Evolutionary conservation across 2,113 vertebrate species (phyloP).

Genomic region (Nycticorax nycticorax): DNA sequence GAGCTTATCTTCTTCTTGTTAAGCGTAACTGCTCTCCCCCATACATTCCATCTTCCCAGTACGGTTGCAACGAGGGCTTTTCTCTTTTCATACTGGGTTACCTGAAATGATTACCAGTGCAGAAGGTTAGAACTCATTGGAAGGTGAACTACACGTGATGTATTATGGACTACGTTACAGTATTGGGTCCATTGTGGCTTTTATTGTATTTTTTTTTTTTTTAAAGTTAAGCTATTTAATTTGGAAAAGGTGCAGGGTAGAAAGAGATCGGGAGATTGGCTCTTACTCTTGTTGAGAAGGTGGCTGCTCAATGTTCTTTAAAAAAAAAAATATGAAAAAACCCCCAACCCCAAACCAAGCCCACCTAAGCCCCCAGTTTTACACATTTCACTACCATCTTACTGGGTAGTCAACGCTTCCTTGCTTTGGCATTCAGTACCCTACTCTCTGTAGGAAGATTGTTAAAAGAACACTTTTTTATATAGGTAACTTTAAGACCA

Average conservation of each 20-base stretch:
- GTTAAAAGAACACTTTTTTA: constrained; percentile 89
- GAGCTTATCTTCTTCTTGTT: constrained; percentile 68
- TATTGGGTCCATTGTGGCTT: constrained; percentile 59
- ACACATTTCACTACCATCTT: constrained; percentile 84
- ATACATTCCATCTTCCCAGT: constrained; percentile 80
- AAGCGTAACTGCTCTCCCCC: constrained; percentile 56
- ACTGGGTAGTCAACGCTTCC: constrained; percentile 82
- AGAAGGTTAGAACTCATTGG: background rate
- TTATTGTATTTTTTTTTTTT: background rate
- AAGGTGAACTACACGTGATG: constrained; percentile 29
- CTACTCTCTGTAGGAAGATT: constrained; percentile 91
- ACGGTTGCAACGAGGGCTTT: constrained; percentile 33
- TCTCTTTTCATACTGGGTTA: background rate
- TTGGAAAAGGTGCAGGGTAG: constrained; percentile 34
- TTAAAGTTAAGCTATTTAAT: constrained; percentile 45
- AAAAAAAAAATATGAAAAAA: background rate
- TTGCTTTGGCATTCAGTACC: constrained; percentile 86
- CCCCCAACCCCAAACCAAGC: no score
- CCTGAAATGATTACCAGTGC: background rate
- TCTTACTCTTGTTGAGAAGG: constrained; percentile 45
- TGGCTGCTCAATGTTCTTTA: constrained; percentile 62
- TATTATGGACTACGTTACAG: constrained; percentile 55
- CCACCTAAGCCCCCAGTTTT: constrained; percentile 32
- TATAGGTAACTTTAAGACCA: constrained; percentile 99
- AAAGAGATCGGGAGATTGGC: constrained; percentile 10